A percentile compares a stretch with the other conserved stretches of the same genome.
These are phyloP conservation scores for Macaria notata DNA, from an alignment of 2,888 invertebrate genomes.

Conservation along the genomic window DNA sequence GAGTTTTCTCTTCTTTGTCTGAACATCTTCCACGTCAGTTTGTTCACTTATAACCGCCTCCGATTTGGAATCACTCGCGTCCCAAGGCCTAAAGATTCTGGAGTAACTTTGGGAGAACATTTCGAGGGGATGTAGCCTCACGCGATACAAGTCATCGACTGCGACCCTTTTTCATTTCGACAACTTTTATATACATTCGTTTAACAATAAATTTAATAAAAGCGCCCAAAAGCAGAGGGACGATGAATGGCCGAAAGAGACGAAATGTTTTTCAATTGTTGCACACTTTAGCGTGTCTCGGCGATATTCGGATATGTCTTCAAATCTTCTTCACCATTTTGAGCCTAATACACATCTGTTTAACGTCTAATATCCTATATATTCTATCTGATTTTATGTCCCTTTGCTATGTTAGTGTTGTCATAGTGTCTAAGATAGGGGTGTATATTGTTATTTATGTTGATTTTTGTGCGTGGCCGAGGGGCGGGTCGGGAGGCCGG, in stretches of 20 bases:
- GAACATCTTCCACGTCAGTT: constrained; percentile 39
- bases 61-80: constrained; percentile 66
- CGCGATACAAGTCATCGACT: constrained; percentile 63
- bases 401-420: constrained; percentile 41
- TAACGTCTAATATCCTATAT: constrained; percentile 33
- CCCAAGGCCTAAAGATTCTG: constrained; percentile 84
- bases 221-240: constrained; percentile 73
- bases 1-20: constrained; percentile 49
- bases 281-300: constrained; percentile 61
- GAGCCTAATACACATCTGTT: constrained; percentile 37
- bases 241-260: constrained; percentile 78
- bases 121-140: constrained; percentile 53
- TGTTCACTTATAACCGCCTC: constrained; percentile 38
- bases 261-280: constrained; percentile 81
- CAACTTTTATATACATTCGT: constrained; percentile 80
- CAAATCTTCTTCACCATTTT: constrained; percentile 27
- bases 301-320: constrained; percentile 38
- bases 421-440: constrained; percentile 78
- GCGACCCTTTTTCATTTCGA: constrained; percentile 72
- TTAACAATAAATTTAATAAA: constrained; percentile 82
- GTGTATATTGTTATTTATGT: constrained; percentile 82
- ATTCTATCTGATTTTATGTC: constrained; percentile 27
- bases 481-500: constrained; percentile 75
- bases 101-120: constrained; percentile 73
- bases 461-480: constrained; percentile 74